These are phyloP conservation scores for Epinephelus awoara DNA, from an alignment of 2,797 vertebrate genomes.

Conservation along the genomic window DNA sequence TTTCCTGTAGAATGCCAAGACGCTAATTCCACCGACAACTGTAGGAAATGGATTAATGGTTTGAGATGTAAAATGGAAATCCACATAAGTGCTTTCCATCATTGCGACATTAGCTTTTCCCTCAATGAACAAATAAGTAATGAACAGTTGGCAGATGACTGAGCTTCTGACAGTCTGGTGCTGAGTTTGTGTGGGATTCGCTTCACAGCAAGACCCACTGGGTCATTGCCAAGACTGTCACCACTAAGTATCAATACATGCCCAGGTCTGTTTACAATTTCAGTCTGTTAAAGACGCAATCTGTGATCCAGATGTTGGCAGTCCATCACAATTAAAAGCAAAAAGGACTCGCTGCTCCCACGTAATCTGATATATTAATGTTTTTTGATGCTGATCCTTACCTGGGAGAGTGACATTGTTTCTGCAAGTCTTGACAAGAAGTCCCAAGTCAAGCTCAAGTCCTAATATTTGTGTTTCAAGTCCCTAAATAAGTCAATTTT, in stretches of 20 bases:
- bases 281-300: background rate
- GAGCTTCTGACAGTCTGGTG: background rate
- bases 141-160: background rate
- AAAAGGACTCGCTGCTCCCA: background rate
- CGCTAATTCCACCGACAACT: background rate
- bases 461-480: background rate
- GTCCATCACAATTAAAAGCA: background rate
- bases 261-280: background rate
- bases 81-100: background rate
- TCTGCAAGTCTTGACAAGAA: background rate
- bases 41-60: background rate
- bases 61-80: background rate
- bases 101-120: background rate
- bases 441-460: background rate
- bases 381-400: background rate
- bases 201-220: background rate
- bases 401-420: background rate
- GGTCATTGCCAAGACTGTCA: background rate
- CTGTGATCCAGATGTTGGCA: background rate
- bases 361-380: no score
- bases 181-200: background rate
- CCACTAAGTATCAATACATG: background rate
- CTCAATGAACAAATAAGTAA: no score
- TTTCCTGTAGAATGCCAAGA: background rate
- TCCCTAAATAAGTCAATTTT: background rate